A percentile compares a stretch with the other conserved stretches of the same genome.
Conservation (phyloP, 2,113 vertebrate species). For the Notechis scutatus region DNA sequence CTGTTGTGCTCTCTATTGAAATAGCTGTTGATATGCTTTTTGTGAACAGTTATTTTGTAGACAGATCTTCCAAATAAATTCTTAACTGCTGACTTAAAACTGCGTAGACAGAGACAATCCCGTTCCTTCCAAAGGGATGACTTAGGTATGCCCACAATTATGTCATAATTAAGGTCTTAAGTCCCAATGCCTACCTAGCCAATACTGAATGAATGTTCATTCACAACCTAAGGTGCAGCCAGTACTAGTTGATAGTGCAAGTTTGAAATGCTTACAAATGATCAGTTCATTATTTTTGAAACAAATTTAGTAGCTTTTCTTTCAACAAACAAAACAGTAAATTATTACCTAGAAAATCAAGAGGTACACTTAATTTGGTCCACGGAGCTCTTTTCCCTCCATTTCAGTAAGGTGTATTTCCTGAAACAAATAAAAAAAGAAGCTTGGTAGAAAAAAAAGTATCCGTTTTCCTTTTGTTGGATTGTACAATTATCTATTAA, state of each 20-base stretch:
- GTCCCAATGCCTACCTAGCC: background rate
- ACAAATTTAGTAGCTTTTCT: background rate
- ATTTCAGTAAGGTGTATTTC: background rate
- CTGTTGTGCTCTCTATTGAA: constrained; percentile 37
- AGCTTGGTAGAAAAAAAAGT: background rate
- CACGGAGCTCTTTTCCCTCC: background rate
- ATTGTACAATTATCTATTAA: background rate
- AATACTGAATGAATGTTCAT: background rate
- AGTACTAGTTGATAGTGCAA: background rate
- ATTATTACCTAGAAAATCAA: background rate
- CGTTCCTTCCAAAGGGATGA: background rate
- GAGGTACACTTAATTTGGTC: background rate
- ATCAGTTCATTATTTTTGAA: background rate
- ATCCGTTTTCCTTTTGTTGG: background rate
- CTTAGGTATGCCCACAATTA: background rate
- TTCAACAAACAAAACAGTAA: background rate
- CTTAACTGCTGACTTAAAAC: background rate
- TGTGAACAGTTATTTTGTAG: background rate
- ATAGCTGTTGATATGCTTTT: constrained; percentile 25
- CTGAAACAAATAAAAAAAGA: background rate
- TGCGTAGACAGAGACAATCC: background rate
- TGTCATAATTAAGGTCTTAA: background rate
- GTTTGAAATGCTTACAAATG: background rate
- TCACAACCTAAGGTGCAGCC: background rate
- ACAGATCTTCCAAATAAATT: background rate